Evolutionary conservation across 2,797 vertebrate species (phyloP), one percentile per base, ranked within the genome.

Genomic region (Scleropages formosus): DNA sequence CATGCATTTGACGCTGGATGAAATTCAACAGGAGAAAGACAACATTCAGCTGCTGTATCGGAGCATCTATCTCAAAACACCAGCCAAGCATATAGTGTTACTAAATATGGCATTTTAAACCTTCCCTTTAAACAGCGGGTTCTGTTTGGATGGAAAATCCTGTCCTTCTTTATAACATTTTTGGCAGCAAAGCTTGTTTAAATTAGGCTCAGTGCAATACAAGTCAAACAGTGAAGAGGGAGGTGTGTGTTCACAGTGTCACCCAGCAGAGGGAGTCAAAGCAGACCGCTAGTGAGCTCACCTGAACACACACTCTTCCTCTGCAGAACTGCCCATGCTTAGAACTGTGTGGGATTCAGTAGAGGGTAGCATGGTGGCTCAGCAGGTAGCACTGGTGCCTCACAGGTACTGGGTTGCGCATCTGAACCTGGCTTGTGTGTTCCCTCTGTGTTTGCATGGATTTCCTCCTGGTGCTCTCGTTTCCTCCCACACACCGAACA

Each of bases 221-320:
- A 44, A 13, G 22, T 44, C 8, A 27, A 46, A 3, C n/a, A 15
- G 66, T n/a, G 22, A 46, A 46, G 24, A 69, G n/a, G 20, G 46
- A 26, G 27, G 51, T 24, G 20, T 49, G 22, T 44, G 46, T 9
- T 8, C 65, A 24, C 16, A 49, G 47, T 10, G 47, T 69, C 47
- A n/a, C 51, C 47, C 46, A 69, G 46, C 22, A 69, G 51, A n/a
- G 67, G 67, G 24, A 69, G 47, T 16, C 22, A 47, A 68, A 49
- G 47, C 13, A 46, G 16, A 66, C 26, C 18, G n/a, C 44, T n/a
- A 27, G 44, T 39, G 63, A 66, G 64, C n/a, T 11, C 46, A 16
- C 67, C 2, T 6, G 2, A 6, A 6, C 6, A 2, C 31, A 39
- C 31, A 39, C 2, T 39, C 31, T n/a, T n/a, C n/a, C n/a, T n/a